Percentiles rank a stretch among this genome's conserved stretches.
phyloP scores from a whole-genome alignment of 2,113 vertebrate genomes.

The Ictidomys tridecemlineatus region DNA sequence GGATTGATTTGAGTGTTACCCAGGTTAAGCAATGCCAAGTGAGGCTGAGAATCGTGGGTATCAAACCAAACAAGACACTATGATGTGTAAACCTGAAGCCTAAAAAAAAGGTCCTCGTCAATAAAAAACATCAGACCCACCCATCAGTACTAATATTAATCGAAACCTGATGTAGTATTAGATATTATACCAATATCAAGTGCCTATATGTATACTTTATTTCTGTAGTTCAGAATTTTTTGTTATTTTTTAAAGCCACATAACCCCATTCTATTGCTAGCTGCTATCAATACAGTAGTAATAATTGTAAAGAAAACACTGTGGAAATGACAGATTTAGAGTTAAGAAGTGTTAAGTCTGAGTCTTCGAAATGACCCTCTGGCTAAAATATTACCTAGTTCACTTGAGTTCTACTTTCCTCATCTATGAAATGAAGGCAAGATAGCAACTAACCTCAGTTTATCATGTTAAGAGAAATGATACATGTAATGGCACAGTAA shows the following conservation, averaged over 20 bases:
- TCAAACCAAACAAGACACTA: neutral
- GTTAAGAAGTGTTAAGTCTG: neutral
- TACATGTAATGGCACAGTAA: neutral
- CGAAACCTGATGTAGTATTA: neutral
- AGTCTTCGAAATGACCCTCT: neutral
- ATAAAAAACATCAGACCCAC: neutral
- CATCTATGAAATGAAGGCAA: neutral
- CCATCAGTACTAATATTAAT: neutral
- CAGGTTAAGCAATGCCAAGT: neutral
- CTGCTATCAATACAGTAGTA: neutral
- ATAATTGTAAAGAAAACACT: neutral
- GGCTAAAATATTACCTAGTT: neutral
- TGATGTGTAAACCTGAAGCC: conserved; percentile 21
- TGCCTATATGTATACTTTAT: neutral
- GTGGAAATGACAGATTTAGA: neutral
- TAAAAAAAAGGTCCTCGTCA: neutral
- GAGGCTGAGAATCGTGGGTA: neutral
- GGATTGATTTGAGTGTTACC: neutral
- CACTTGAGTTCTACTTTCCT: neutral
- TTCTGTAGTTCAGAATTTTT: conserved; percentile 28
- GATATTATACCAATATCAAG: neutral
- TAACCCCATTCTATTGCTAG: neutral
- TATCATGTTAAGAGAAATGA: neutral
- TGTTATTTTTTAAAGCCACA: neutral
- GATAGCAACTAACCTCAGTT: neutral